A percentile compares a stretch with the other conserved stretches of the same genome.
phyloP scores from a whole-genome alignment of 23 tunicate genomes.

The Trididemnum miniatum region DNA sequence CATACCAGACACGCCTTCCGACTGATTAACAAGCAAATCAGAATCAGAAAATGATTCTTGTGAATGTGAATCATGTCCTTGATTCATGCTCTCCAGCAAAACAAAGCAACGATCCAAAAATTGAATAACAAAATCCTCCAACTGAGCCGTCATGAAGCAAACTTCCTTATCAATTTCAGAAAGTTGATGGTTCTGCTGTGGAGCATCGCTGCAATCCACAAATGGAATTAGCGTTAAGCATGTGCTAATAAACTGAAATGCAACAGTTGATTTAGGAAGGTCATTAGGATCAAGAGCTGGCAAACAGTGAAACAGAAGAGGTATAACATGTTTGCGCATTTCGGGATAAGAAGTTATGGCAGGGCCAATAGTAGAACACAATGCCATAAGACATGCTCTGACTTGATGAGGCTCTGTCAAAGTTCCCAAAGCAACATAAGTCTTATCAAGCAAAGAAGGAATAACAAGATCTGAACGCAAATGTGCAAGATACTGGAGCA shows the following conservation, averaged over 20 bases:
- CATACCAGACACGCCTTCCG: constrained; percentile 45
- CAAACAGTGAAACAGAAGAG: constrained; percentile 74
- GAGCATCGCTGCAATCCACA: constrained; percentile 70
- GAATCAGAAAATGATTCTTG: constrained; percentile 32
- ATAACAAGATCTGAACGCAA: constrained; percentile 73
- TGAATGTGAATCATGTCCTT: constrained; percentile 46
- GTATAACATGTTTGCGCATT: constrained; percentile 59
- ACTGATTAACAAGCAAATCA: constrained; percentile 17
- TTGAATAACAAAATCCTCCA: constrained; percentile 75
- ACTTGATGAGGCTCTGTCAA: constrained; percentile 94
- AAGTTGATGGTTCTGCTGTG: constrained; percentile 24
- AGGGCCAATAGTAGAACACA: constrained; percentile 40
- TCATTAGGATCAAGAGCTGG: constrained; percentile 94
- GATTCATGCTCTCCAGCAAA: constrained; percentile 63
- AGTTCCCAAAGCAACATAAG: constrained; percentile 71
- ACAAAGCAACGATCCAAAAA: constrained; percentile 76
- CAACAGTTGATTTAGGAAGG: constrained; percentile 74
- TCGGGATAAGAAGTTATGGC: constrained; percentile 62
- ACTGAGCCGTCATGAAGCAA: constrained; percentile 63
- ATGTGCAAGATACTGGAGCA: constrained; percentile 49
- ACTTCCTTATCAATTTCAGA: constrained; percentile 54
- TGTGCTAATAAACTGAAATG: constrained; percentile 81
- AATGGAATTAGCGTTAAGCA: constrained; percentile 66
- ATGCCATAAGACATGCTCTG: constrained; percentile 70
- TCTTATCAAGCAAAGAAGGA: constrained; percentile 72